Evolutionary conservation across 2,113 vertebrate genomes (phyloP).

Genomic region (Noctilio leporinus): DNA sequence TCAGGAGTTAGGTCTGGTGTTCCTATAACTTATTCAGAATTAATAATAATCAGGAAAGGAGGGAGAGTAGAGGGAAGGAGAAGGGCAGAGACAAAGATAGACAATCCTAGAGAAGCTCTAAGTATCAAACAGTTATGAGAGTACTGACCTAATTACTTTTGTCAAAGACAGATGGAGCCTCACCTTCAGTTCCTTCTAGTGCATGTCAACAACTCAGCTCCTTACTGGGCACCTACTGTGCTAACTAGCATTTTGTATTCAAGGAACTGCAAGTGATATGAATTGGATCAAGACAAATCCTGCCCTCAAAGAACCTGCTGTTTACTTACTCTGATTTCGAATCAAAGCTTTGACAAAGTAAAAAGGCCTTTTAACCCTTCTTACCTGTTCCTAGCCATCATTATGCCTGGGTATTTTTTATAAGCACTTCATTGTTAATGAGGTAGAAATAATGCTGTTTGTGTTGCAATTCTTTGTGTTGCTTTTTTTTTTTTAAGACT

Average conservation of each 20-base stretch:
- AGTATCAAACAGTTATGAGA: neutral
- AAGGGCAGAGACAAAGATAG: neutral
- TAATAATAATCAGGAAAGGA: neutral
- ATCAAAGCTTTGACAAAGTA: neutral
- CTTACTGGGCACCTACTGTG: neutral
- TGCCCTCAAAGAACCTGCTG: neutral
- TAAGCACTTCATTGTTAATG: neutral
- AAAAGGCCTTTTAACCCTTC: neutral
- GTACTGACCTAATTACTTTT: neutral
- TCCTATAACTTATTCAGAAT: neutral
- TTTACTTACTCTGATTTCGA: neutral
- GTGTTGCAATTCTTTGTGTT: conserved; percentile 35
- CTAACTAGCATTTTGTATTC: neutral
- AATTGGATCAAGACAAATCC: neutral
- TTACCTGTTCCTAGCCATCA: neutral
- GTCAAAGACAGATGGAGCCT: neutral
- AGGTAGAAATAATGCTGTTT: conserved; percentile 9
- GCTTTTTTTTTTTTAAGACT: conserved; percentile 24
- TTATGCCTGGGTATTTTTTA: neutral
- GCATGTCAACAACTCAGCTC: neutral
- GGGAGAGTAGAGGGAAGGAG: neutral
- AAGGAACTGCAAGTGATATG: neutral
- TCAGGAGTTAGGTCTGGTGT: neutral
- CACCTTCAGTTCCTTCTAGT: neutral
- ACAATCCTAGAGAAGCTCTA: neutral